Evolutionary conservation across 2,888 invertebrate species (phyloP), one percentile per base, ranked within the genome.

Genomic region (Junonia oenone): DNA sequence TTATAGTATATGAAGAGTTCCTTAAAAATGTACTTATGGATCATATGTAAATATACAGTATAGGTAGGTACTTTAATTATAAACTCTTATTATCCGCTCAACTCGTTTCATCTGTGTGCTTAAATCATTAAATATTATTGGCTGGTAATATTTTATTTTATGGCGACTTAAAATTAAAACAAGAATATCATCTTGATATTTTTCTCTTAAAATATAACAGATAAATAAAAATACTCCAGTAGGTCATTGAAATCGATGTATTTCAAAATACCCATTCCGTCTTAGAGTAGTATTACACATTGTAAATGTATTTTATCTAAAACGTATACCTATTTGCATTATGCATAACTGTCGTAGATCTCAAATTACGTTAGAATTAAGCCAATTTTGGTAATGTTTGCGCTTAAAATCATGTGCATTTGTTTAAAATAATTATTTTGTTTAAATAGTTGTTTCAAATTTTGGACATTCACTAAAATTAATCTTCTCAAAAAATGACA

Each of bases 201-300:
- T 33, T 33, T 31, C 6, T 27, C 27, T 27, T 29, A 11, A 29
- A 8, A 29, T 29, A 6, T 29, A 29, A 29, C 29, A 29, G 11
- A 8, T 29, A 8, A 11, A 8, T 11, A 8, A 5, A 33, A n/a
- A 33, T n/a, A 33, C 31, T 33, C 31, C 19, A 38, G 38, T 17
- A 38, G 9, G 5, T 13, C 6, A 11, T 19, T 3, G 4, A 17
- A 8, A 14, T 17, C 13, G 5, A n/a, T 13, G n/a, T 43, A 43
- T 26, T 26, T 13, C 14, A 2, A 13, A 43, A 26, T 13, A 40
- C 38, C 38, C 43, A 50, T 49, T 55, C 55, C 55, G 55, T 55
- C 55, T 49, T 50, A 55, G 49, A 49, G 17, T 55, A 55, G 49
- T 55, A 45, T 55, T 55, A 55, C 14, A 43, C 47, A 43, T 15